Evolutionary conservation across 2,797 vertebrate genomes (phyloP), one percentile per base, ranked within the genome.

Genomic region (Mionectes olivaceus): DNA sequence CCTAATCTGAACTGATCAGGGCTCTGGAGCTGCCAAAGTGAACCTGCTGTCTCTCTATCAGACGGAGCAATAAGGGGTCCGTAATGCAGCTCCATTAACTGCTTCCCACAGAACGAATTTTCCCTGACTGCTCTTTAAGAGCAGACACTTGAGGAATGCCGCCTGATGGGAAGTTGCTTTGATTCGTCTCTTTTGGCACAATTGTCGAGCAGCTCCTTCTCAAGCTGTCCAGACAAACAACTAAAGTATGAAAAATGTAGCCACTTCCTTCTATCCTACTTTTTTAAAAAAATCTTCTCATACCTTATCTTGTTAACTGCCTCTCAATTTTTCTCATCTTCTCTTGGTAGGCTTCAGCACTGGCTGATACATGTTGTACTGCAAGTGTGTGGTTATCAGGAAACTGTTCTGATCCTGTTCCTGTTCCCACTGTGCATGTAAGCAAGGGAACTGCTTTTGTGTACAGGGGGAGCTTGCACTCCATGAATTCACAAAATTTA

Each of bases 1-100:
- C 94, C 92, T 97, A 97, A 97, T 97, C 96, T 97, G 95, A 96
- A 94, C 89, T 96, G 97, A 98, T 97, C 97, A 97, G 87, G 59
- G 86, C 52, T 96, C 90, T 93, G 96, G 83, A 96, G 96, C 79
- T 95, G 96, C 95, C 94, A 49, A 69, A 91, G 87, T 61, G 77
- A 97, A 94, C 96, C 96, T 91, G 97, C 97, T 97, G 96, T 95
- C 96, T 97, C 91, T 83, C 96, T 92, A 89, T 97, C 96, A 97
- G 94, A 69, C 89, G 82, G 81, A 97, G 88, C 91, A 19, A 89
- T 93, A 83, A 96, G 96, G 94, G 93, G 94, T 94, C 16, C 3
- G 89, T 97, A 95, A 97, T 91, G 75, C 91, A 55, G 90, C 88
- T 70, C 95, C 94, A 93, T 96, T 94, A 98, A 96, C 94, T 94